phyloP scores from a whole-genome alignment of 1,140 invertebrate species.

The Zelostemma sp. region DNA sequence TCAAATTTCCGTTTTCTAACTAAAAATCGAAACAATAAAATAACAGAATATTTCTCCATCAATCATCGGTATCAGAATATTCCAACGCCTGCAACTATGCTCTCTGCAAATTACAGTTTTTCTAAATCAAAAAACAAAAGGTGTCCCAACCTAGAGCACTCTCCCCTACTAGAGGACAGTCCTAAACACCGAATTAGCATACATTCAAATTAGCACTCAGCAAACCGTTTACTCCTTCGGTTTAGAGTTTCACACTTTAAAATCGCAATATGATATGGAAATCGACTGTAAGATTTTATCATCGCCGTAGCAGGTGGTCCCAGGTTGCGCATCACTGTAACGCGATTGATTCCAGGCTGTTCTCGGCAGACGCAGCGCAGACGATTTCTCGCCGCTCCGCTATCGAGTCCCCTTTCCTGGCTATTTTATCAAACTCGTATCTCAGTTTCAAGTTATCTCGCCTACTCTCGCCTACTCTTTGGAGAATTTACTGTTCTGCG shows the following conservation, averaged over 20 bases:
- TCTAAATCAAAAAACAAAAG: no score
- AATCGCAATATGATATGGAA: neutral
- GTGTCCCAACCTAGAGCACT: no score
- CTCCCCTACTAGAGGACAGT: no score
- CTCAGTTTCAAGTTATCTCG: slow-evolving; percentile 13
- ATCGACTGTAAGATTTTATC: slow-evolving; percentile 18
- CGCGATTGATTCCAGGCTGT: slow-evolving; percentile 67
- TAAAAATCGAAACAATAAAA: no score
- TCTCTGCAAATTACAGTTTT: no score
- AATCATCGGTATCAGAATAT: no score
- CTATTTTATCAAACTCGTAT: slow-evolving; percentile 7
- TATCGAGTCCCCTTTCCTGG: slow-evolving; percentile 16
- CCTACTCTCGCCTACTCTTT: slow-evolving; percentile 28
- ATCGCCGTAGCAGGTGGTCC: slow-evolving; percentile 12
- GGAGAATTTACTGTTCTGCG: slow-evolving; percentile 21
- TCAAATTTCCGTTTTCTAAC: no score
- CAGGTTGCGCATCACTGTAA: slow-evolving; percentile 57
- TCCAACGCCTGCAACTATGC: no score
- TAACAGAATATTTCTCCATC: no score
- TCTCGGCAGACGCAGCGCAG: slow-evolving; percentile 64
- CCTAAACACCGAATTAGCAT: no score
- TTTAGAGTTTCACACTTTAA: slow-evolving; percentile 14
- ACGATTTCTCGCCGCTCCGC: slow-evolving; percentile 43
- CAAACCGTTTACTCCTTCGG: neutral
- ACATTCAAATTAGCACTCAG: no score